Conservation (phyloP, 2,888 invertebrate genomes). For the Eupithecia tripunctaria region DNA sequence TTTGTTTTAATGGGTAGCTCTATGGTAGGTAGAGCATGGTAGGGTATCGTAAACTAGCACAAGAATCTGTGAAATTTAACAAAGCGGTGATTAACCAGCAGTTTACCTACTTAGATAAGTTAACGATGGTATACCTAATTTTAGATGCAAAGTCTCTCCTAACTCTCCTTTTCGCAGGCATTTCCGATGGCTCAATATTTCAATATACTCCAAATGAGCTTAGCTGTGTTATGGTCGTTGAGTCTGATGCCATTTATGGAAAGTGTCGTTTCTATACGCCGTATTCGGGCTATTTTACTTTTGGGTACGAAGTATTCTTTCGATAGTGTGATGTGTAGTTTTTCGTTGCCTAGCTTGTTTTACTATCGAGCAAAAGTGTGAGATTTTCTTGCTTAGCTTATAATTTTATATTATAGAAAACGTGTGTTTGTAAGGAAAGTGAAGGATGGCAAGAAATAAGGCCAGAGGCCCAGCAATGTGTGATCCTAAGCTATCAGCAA, state of each 20-base stretch:
- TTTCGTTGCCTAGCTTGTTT: not conserved
- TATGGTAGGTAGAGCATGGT: no score
- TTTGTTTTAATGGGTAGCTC: not conserved
- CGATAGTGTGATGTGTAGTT: conserved; percentile 35
- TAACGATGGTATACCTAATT: not conserved
- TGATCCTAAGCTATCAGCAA: not conserved
- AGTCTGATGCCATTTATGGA: conserved; percentile 84
- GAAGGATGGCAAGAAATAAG: not conserved
- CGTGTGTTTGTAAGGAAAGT: not conserved
- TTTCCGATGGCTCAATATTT: conserved; percentile 91
- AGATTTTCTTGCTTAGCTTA: not conserved
- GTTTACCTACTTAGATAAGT: not conserved
- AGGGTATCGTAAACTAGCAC: not conserved
- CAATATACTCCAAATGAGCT: conserved; percentile 87
- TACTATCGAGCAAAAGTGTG: not conserved
- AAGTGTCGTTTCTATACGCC: conserved; percentile 82
- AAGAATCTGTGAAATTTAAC: not conserved
- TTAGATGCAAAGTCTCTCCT: not conserved
- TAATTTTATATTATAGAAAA: not conserved
- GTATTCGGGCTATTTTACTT: conserved; percentile 83
- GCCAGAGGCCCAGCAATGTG: not conserved
- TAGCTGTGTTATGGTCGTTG: conserved; percentile 83
- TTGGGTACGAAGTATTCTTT: conserved; percentile 78
- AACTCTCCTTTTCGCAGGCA: conserved; percentile 72
- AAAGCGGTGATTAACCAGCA: not conserved